Conservation (phyloP, 2,797 vertebrate genomes). For the Gobionotothen gibberifrons region DNA sequence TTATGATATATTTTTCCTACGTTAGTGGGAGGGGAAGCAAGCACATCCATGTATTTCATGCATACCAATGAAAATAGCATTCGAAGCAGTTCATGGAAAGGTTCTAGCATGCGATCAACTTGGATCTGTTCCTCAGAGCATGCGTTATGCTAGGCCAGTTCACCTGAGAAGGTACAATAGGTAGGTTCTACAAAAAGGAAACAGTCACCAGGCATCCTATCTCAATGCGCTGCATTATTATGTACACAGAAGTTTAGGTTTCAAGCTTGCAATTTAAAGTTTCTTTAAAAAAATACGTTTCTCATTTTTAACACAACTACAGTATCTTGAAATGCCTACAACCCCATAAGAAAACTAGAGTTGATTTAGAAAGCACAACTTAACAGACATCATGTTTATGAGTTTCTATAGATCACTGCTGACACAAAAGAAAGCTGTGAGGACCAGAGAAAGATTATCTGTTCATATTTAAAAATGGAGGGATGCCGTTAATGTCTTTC, state of each 20-base stretch:
- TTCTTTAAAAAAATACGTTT: slow-evolving; percentile 73
- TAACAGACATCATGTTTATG: slow-evolving; percentile 42
- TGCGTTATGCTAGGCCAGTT: slow-evolving; percentile 75
- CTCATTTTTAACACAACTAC: slow-evolving; percentile 55
- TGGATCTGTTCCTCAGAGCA: slow-evolving; percentile 70
- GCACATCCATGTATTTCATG: slow-evolving; percentile 80
- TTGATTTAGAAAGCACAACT: slow-evolving; percentile 48
- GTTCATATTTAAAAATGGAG: slow-evolving; percentile 4
- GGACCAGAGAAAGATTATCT: slow-evolving; percentile 4
- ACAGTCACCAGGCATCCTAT: slow-evolving; percentile 59
- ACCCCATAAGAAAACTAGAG: slow-evolving; percentile 59
- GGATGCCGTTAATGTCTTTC: background rate
- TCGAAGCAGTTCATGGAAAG: slow-evolving; percentile 62
- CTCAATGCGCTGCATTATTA: slow-evolving; percentile 48
- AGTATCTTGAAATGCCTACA: slow-evolving; percentile 53
- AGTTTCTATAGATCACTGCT: slow-evolving; percentile 44
- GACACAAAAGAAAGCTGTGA: slow-evolving; percentile 35
- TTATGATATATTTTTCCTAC: slow-evolving; percentile 66
- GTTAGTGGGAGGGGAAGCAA: slow-evolving; percentile 64
- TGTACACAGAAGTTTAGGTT: slow-evolving; percentile 38
- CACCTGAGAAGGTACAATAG: slow-evolving; percentile 83
- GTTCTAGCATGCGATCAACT: slow-evolving; percentile 79
- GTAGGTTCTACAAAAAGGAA: slow-evolving; percentile 75
- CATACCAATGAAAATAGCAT: slow-evolving; percentile 79
- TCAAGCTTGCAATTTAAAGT: slow-evolving; percentile 54